Base-by-base conservation (phyloP, 2,888 invertebrate species). In the Phlogophora meticulosa region DNA sequence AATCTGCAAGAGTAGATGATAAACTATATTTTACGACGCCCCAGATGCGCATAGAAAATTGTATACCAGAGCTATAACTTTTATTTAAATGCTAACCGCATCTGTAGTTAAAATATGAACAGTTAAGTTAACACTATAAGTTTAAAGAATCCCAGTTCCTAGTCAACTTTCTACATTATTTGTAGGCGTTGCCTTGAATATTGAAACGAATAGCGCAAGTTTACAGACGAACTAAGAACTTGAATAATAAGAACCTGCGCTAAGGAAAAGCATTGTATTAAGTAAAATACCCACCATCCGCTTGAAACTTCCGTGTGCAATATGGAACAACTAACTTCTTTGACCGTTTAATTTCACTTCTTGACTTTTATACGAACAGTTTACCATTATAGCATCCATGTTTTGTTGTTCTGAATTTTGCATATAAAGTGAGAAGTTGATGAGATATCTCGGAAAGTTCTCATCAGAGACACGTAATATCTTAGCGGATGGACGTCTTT, bases 161-260 rank as follows among this genome's bases (percentile, higher is more conserved):
- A 85, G 72, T 82, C 46, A 90, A 90, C 86, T 92, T 90, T 62
- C 69, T 77, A 85, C 87, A 89, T 90, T 89, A 88, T 82, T 87
- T 82, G 86, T 87, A 86, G 88, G 85, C 86, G 84, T 88, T 80
- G 83, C 76, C 81, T 85, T 87, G 89, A 91, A 93, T 91, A 94
- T 93, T 92, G 92, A 91, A 94, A 92, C 87, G 85, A 90, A 93
- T 90, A 84, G 89, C 83, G 78, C 72, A 93, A 94, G 88, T 94
- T 93, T 76, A 74, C 71, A 86, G 87, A 88, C 83, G 74, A 91
- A 91, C 87, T 91, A 81, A 85, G 85, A 87, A 89, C 88, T 92
- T 82, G 88, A 90, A 92, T 93, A 92, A 91, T 90, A 92, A 91
- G 69, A 90, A 90, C 85, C 83, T 74, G 87, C 81, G 82, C 82